Percentiles rank a stretch among this genome's conserved stretches.
Evolutionary conservation across 2,797 vertebrate genomes (phyloP).

Genomic region (Vespertilio murinus): DNA sequence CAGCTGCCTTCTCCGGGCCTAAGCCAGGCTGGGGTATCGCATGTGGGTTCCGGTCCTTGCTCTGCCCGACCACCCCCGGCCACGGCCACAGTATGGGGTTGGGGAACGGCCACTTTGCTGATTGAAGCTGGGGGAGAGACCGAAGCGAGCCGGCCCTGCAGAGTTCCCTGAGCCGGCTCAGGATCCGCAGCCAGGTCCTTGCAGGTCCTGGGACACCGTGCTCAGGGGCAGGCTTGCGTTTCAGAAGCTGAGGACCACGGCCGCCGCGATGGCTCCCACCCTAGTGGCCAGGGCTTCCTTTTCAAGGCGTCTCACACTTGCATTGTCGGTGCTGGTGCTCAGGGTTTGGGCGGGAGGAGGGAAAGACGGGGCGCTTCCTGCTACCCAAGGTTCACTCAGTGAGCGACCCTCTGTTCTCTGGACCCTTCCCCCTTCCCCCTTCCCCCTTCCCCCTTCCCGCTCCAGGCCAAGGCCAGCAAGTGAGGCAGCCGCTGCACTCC

Average conservation of each 20-base stretch:
- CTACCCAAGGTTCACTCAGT: not conserved
- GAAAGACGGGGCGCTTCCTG: not conserved
- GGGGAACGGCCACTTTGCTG: not conserved
- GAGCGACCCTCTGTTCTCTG: not conserved
- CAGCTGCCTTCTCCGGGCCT: not conserved
- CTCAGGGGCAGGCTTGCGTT: not conserved
- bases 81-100: not conserved
- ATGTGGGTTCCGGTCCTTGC: not conserved
- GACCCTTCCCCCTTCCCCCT: not conserved
- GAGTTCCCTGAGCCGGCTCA: not conserved
- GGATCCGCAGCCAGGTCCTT: not conserved
- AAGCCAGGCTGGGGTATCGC: not conserved
- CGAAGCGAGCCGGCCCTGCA: not conserved
- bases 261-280: not conserved
- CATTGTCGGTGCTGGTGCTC: not conserved
- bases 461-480: not conserved
- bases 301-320: not conserved
- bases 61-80: not conserved
- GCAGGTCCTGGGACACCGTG: too few relatives aligned
- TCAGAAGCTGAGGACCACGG: not conserved
- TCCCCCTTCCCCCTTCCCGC: not conserved
- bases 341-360: not conserved
- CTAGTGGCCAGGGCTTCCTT: not conserved
- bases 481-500: not conserved
- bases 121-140: not conserved